phyloP scores from a whole-genome alignment of 2,113 vertebrate genomes.

The Otolemur garnettii region DNA sequence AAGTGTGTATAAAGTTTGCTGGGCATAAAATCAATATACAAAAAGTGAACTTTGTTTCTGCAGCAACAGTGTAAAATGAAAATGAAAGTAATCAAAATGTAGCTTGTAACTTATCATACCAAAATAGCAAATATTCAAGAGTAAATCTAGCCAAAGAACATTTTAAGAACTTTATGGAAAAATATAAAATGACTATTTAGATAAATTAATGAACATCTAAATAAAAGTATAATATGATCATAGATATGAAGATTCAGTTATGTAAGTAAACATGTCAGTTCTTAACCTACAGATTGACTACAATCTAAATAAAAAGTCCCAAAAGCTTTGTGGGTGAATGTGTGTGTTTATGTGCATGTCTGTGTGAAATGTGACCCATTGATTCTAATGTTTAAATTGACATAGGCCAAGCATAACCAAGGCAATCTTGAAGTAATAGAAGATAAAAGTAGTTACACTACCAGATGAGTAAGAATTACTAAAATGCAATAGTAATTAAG shows the following conservation, averaged over 20 bases:
- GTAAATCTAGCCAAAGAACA: neutral
- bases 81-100: neutral
- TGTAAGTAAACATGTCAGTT: neutral
- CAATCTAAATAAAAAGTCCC: neutral
- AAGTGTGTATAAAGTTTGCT: neutral
- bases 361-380: neutral
- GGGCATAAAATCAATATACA: neutral
- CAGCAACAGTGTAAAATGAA: neutral
- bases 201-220: neutral
- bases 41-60: neutral
- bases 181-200: neutral
- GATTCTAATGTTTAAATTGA: neutral
- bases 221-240: neutral
- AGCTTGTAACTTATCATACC: neutral
- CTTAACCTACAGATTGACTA: neutral
- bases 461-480: neutral
- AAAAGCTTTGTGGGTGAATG: neutral
- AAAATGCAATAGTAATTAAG: neutral
- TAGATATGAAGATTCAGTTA: neutral
- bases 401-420: neutral
- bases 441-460: neutral
- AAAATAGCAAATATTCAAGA: neutral
- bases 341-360: neutral
- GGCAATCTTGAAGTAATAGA: neutral
- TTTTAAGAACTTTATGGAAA: neutral